Evolutionary conservation across 2,113 vertebrate species (phyloP).

Genomic region (Erinaceus europaeus): DNA sequence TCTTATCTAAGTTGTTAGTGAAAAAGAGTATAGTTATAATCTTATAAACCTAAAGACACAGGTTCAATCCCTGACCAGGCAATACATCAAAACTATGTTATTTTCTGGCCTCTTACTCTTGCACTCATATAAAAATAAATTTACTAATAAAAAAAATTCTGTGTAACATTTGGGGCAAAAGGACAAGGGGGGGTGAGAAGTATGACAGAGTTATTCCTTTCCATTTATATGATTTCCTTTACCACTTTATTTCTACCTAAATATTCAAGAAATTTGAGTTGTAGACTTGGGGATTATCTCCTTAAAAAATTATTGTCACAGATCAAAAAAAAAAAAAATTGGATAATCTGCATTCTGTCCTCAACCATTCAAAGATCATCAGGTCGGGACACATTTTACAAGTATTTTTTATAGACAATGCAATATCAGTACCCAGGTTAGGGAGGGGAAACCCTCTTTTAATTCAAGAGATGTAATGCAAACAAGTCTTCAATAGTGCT

Average conservation of each 20-base stretch:
- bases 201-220: neutral
- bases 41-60: too few relatives aligned
- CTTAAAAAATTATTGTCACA: neutral
- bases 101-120: too few relatives aligned
- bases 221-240: neutral
- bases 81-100: too few relatives aligned
- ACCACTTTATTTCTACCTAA: neutral
- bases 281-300: neutral
- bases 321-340: neutral
- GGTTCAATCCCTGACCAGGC: too few relatives aligned
- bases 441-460: neutral
- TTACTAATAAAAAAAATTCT: too few relatives aligned
- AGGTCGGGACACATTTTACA: neutral
- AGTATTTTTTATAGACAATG: neutral
- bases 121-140: too few relatives aligned
- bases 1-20: neutral
- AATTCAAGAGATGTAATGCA: neutral
- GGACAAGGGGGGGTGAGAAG: neutral
- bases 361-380: neutral
- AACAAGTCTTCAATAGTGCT: too few relatives aligned
- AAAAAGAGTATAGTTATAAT: conserved; percentile 29
- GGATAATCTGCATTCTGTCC: neutral
- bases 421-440: neutral
- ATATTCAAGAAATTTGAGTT: neutral
- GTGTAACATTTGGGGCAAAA: too few relatives aligned